Percentiles rank a stretch among this genome's conserved stretches.
Evolutionary conservation across 1,140 invertebrate genomes (phyloP).

Genomic region (Ruditapes philippinarum): DNA sequence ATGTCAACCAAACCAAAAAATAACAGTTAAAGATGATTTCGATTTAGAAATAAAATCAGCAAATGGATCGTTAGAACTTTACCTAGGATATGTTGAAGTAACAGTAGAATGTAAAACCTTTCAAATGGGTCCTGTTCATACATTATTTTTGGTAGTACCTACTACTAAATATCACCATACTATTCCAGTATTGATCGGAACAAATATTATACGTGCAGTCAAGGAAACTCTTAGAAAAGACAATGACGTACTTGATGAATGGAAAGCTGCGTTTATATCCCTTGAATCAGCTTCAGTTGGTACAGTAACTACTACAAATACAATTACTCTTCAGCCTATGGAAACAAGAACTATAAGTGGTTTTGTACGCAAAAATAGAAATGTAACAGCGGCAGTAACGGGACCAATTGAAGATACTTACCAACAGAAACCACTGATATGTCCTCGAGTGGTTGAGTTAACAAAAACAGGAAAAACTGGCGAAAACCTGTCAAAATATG

Average conservation of each 20-base stretch:
- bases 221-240: background rate
- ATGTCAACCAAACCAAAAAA: background rate
- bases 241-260: background rate
- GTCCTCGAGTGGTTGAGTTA: background rate
- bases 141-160: slow-evolving; percentile 7
- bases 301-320: background rate
- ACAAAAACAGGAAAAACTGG: background rate
- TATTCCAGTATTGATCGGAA: slow-evolving; percentile 19
- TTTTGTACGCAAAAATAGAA: no score
- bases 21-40: background rate
- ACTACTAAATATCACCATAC: background rate
- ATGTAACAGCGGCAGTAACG: background rate
- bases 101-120: background rate
- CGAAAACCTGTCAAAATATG: background rate
- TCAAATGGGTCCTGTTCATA: background rate
- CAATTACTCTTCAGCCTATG: background rate
- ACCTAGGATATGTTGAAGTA: slow-evolving; percentile 8
- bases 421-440: background rate
- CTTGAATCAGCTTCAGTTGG: no score
- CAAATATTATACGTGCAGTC: background rate
- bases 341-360: slow-evolving; percentile 12
- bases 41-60: background rate
- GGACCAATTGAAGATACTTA: background rate
- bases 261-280: no score
- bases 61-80: background rate